Evolutionary conservation across 2,888 invertebrate genomes (phyloP), one percentile per base, ranked within the genome.

Genomic region (Metalampra italica): DNA sequence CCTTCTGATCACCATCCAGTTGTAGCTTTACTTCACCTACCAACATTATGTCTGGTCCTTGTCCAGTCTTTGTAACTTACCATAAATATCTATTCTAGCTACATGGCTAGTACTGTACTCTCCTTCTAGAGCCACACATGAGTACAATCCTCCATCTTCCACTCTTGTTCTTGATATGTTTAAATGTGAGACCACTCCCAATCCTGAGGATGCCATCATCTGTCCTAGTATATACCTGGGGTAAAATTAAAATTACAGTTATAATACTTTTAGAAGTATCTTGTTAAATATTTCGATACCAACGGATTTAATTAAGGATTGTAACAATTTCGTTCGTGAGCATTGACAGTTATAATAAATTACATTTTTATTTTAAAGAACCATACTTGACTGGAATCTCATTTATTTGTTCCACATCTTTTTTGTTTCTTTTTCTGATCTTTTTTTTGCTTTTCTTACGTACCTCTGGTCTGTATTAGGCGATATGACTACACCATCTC

Each of bases 111-210:
- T 63, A n/a, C 59, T 78, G 1, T 72, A 60, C 0, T 88, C 88
- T 5, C 86, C 84, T 53, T 85, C 86, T 1, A 80, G 63, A 0
- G 91, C 92, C 1, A 84, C 64, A 59, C 93, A 93, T 0, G 92
- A 88, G 65, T 92, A 93, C 13, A 91, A 65, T 0, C 92, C 93
- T 0, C 92, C 92, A 56, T 93, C 92, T 56, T 92, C 90, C 0
- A 91, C 89, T 52, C 90, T 78, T 0, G 87, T 77, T 7, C 89
- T 72, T 7, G 91, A 79, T 62, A 92, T 90, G 66, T 92, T 92
- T 22, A 92, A 77, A n/a, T 86, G 83, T 0, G 86, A 73, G 0
- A 85, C 70, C 15, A 88, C 88, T 0, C 84, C 84, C 0, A 76
- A 59, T 0, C 85, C 86, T 1, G 80, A 65, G 1, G 82, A 54